phyloP scores from a whole-genome alignment of 2,797 vertebrate genomes.

The Gobio occitaniae region DNA sequence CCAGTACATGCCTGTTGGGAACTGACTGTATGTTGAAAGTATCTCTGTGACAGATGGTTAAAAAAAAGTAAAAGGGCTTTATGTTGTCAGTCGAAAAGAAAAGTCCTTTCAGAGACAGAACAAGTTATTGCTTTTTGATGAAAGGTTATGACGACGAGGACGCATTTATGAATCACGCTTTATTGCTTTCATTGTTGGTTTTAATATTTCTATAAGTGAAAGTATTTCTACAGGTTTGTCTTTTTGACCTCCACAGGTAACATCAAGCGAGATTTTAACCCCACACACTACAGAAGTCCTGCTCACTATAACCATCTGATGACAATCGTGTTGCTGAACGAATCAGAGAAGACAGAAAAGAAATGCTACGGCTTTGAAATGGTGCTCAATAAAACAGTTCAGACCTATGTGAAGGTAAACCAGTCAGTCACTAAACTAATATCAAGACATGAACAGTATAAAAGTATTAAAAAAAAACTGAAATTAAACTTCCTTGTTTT shows the following conservation, averaged over 20 bases:
- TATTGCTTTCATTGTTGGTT: not conserved
- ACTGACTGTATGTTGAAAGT: too few species aligned
- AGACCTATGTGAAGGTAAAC: slow-evolving; percentile 83
- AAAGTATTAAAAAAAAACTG: too few species aligned
- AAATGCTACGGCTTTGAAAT: slow-evolving; percentile 77
- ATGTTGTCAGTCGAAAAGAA: not conserved
- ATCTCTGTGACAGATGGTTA: too few species aligned
- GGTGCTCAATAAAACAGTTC: slow-evolving; percentile 79
- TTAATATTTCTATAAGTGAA: not conserved
- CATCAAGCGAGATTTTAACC: slow-evolving; percentile 79
- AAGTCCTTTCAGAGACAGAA: not conserved
- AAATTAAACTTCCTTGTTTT: not conserved
- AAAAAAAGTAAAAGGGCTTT: not conserved
- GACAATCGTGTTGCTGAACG: slow-evolving; percentile 65
- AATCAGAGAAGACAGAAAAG: slow-evolving; percentile 48
- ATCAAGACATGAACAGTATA: not conserved
- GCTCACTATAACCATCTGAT: slow-evolving; percentile 80
- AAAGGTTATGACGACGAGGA: not conserved
- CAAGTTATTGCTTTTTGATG: not conserved
- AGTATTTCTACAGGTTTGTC: not conserved
- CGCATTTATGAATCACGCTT: not conserved
- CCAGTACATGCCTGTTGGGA: too few species aligned
- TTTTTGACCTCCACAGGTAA: slow-evolving; percentile 72
- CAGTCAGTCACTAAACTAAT: not conserved
- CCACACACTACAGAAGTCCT: slow-evolving; percentile 82